These are phyloP conservation scores for Boloria euphrosyne DNA, from an alignment of 2,888 invertebrate species.

Conservation along the genomic window DNA sequence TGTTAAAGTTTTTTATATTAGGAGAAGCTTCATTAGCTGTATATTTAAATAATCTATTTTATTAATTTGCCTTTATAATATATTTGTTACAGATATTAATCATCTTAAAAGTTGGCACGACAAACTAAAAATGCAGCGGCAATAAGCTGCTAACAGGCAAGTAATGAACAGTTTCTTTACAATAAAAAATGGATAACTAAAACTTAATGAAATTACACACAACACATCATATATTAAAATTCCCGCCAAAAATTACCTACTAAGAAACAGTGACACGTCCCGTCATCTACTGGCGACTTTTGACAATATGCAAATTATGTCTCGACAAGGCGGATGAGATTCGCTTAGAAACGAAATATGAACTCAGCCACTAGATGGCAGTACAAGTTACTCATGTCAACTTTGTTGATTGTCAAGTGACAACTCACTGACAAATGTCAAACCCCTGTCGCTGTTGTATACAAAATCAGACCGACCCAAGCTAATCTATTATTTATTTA, in stretches of 20 bases:
- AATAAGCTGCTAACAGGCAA: conserved; percentile 75
- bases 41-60: neutral
- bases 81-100: conserved; percentile 56
- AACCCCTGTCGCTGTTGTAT: conserved; percentile 61
- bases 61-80: conserved; percentile 6
- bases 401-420: conserved; percentile 45
- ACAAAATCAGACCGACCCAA: conserved; percentile 73
- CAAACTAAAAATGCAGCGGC: conserved; percentile 72
- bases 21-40: neutral
- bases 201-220: neutral
- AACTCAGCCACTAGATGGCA: conserved; percentile 62
- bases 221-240: conserved; percentile 6
- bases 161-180: conserved; percentile 12
- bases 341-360: conserved; percentile 32
- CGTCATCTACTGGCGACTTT: conserved; percentile 59
- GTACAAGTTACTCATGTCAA: conserved; percentile 13
- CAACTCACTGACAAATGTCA: conserved; percentile 46
- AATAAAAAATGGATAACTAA: no score
- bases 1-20: no score
- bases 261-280: conserved; percentile 28
- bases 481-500: conserved; percentile 78
- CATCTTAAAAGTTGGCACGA: conserved; percentile 42
- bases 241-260: conserved; percentile 35
- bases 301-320: conserved; percentile 58
- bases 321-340: conserved; percentile 11